phyloP scores from a whole-genome alignment of 2,113 vertebrate genomes.

The Strix uralensis region DNA sequence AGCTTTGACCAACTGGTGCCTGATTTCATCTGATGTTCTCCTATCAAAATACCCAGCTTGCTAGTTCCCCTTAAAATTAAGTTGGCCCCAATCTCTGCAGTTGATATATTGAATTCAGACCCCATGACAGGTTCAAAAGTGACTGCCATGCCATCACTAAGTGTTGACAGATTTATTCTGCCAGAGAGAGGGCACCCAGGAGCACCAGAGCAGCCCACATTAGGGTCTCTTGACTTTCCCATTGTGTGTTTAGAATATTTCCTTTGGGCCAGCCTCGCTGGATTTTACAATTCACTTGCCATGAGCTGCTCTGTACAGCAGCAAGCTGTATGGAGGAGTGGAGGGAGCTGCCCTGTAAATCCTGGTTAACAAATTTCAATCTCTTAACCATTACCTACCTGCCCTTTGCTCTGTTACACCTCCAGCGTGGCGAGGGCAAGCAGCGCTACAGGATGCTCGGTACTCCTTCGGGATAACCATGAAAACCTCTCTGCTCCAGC shows the following conservation, averaged over 20 bases:
- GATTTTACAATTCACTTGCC: not conserved
- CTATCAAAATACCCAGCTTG: not conserved
- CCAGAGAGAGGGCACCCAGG: fast-evolving
- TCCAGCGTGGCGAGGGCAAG: fast-evolving
- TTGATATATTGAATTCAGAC: fast-evolving
- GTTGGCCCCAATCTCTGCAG: not conserved
- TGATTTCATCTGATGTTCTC: not conserved
- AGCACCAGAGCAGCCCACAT: not conserved
- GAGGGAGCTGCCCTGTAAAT: not conserved
- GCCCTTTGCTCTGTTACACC: not conserved
- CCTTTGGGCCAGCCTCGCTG: not conserved
- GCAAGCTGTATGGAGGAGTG: not conserved
- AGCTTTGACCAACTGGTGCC: not conserved
- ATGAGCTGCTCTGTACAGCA: fast-evolving
- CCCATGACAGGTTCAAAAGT: fast-evolving
- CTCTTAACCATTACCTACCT: not conserved
- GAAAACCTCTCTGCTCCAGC: not conserved
- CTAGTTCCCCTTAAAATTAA: not conserved
- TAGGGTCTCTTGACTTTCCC: not conserved
- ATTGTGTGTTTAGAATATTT: not conserved
- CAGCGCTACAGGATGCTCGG: not conserved
- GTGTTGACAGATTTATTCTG: not conserved
- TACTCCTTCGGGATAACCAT: not conserved
- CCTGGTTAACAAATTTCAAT: not conserved
- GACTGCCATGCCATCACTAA: not conserved